Evolutionary conservation across 2,888 invertebrate species (phyloP).

Genomic region (Sinhomidia bicolor): DNA sequence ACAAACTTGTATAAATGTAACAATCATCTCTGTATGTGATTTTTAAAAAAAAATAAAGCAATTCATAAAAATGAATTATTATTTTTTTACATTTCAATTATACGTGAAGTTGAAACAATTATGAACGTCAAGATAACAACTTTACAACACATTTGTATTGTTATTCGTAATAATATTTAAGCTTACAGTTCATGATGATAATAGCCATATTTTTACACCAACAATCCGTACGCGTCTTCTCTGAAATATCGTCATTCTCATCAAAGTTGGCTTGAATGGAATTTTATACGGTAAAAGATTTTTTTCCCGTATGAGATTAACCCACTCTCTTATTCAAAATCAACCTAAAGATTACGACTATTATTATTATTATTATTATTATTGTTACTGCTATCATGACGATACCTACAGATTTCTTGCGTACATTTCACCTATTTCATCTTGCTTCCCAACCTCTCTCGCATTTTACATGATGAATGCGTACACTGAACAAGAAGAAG

Average conservation of each 20-base stretch:
- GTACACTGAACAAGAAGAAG: slow-evolving; percentile 9
- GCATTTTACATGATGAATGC: slow-evolving; percentile 1
- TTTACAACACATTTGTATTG: background rate
- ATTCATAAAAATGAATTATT: no score
- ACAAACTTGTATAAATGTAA: no score
- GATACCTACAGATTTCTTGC: slow-evolving; percentile 7
- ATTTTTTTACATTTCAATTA: background rate
- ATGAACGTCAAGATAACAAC: background rate
- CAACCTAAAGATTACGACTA: slow-evolving; percentile 5
- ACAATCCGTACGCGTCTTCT: background rate
- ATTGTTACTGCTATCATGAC: background rate
- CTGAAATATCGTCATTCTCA: background rate
- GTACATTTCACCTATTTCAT: slow-evolving; percentile 45
- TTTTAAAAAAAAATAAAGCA: no score
- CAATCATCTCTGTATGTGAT: no score
- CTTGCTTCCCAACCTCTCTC: background rate
- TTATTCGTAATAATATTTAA: slow-evolving; percentile 30
- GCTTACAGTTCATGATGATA: slow-evolving; percentile 11
- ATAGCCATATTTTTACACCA: background rate
- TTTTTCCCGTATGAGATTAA: slow-evolving; percentile 49
- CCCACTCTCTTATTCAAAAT: slow-evolving; percentile 49
- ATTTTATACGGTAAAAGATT: slow-evolving; percentile 38
- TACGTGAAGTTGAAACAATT: background rate
- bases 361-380: slow-evolving; percentile 50
- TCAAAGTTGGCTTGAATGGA: slow-evolving; percentile 27